Evolutionary conservation across 2,113 vertebrate species (phyloP).

Genomic region (Ctenomys sociabilis): DNA sequence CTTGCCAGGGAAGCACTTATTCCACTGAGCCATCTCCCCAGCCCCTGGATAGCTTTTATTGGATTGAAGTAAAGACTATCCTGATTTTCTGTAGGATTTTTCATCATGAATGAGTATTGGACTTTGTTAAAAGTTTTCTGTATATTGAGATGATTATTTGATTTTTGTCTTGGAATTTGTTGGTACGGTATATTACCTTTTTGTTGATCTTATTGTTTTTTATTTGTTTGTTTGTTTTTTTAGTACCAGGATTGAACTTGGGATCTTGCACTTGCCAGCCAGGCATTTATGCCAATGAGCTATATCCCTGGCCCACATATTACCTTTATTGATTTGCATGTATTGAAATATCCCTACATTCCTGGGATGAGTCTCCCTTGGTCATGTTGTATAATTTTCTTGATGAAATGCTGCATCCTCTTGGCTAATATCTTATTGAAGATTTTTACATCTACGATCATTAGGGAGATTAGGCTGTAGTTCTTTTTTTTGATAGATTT

Average conservation of each 20-base stretch:
- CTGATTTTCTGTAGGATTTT: background rate
- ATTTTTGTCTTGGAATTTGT: background rate
- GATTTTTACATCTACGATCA: background rate
- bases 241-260: too few species aligned
- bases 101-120: background rate
- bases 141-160: background rate
- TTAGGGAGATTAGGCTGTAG: background rate
- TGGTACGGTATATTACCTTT: background rate
- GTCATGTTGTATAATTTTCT: background rate
- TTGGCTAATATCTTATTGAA: background rate
- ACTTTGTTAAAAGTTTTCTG: background rate
- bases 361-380: background rate
- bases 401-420: background rate
- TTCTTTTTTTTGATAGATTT: background rate
- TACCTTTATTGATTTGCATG: background rate
- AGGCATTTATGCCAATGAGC: too few species aligned
- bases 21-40: too few species aligned
- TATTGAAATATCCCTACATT: background rate
- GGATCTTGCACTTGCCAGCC: too few species aligned
- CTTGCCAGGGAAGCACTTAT: too few species aligned
- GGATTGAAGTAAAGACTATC: background rate
- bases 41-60: background rate
- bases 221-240: too few species aligned
- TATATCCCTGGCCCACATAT: background rate
- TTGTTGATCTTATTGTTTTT: too few species aligned